A percentile compares a stretch with the other conserved stretches of the same genome.
Conservation (phyloP, 2,113 vertebrate genomes). For the Austrofundulus limnaeus region DNA sequence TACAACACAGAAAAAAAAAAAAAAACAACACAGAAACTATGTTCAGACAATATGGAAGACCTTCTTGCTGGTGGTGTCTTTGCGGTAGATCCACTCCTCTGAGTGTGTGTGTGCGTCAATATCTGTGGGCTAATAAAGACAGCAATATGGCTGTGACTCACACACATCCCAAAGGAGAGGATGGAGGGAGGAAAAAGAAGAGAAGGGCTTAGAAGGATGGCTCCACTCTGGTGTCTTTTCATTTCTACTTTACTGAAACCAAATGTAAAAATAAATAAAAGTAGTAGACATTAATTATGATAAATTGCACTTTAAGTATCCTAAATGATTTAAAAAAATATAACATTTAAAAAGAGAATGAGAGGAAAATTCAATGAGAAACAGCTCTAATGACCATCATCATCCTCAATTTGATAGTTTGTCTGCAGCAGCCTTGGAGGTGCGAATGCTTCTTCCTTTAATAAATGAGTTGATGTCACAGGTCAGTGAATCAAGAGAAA, state of each 20-base stretch:
- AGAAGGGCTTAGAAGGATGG: conserved; percentile 22
- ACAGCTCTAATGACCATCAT: neutral
- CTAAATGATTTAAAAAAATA: no score
- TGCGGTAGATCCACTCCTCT: conserved; percentile 39
- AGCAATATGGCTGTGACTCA: conserved; percentile 67
- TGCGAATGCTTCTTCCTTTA: neutral
- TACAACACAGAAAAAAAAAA: conserved; percentile 11
- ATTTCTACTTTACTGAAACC: neutral
- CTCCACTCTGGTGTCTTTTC: conserved; percentile 23
- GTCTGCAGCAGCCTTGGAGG: neutral
- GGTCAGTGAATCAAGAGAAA: conserved; percentile 1
- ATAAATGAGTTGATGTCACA: neutral
- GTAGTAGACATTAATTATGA: neutral
- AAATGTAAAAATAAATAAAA: conserved; percentile 24
- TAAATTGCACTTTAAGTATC: no score
- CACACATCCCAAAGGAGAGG: conserved; percentile 53
- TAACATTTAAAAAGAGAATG: neutral
- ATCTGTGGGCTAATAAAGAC: conserved; percentile 64
- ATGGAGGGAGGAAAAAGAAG: conserved; percentile 40
- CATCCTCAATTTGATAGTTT: no score
- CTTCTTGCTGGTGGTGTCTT: conserved; percentile 47
- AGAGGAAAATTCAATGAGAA: neutral
- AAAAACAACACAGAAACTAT: conserved; percentile 3
- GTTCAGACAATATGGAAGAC: conserved; percentile 27
- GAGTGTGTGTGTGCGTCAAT: conserved; percentile 50